Evolutionary conservation across 1,140 invertebrate species (phyloP), one percentile per base, ranked within the genome.

Genomic region (Aethina tumida): DNA sequence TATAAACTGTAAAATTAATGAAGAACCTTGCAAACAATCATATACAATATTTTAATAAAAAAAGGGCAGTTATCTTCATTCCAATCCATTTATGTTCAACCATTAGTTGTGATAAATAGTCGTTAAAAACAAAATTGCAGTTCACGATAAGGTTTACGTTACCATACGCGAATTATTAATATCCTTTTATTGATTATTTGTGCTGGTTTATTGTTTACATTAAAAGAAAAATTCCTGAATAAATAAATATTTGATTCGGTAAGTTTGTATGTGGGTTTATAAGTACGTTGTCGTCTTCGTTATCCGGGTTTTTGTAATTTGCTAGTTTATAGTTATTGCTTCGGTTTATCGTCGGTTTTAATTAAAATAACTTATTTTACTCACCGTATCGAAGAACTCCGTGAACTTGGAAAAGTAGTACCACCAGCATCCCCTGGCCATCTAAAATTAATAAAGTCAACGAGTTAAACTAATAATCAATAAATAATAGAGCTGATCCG

Each of bases 361-460:
- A 34, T 6, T 45, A 17, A 16, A 13, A 33, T 12, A n/a, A n/a
- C n/a, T n/a, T n/a, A n/a, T n/a, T n/a, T 24, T 27, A 75, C 79
- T 80, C 71, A 96, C 87, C 60, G 93, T 97, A 62, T 97, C 93
- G 62, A 95, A 77, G 69, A 97, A 94, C 66, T 97, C 93, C 37
- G 91, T 84, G 64, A 77, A 91, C 68, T 97, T 97, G 1, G 92
- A 96, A 54, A 95, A 79, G 63, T 89, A 97, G 65, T 95, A 97
- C 91, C 90, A 96, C 91, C 91, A 97, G 55, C 91, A 81, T 19
- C 84, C 90, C 52, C 75, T 67, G 4, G 84, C 91, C 72, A 94
- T 92, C 91, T 96, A 69, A 44, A 71, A 54, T n/a, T n/a, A n/a
- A n/a, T n/a, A n/a, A n/a, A n/a, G n/a, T 21, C 14, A 29, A 30